Percentiles rank a stretch among this genome's conserved stretches.
phyloP scores from a whole-genome alignment of 1,140 invertebrate species.

The Drosophila miranda region DNA sequence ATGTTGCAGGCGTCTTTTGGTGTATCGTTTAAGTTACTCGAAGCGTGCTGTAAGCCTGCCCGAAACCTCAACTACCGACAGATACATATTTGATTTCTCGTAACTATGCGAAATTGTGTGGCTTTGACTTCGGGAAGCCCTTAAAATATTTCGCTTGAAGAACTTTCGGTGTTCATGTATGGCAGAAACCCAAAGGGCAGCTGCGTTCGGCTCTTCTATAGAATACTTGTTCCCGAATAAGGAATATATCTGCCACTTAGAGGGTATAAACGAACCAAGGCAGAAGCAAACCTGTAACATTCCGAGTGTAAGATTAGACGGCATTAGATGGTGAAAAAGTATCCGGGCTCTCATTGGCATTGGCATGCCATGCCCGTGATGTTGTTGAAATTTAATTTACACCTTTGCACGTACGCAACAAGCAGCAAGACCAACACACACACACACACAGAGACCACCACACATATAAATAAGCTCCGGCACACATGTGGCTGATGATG shows the following conservation, averaged over 20 bases:
- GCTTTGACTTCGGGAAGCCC: conserved; percentile 12
- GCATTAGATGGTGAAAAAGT: no score
- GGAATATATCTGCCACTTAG: no score
- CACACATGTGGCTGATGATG: conserved; percentile 41
- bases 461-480: conserved; percentile 21
- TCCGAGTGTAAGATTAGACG: not conserved
- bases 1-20: no score
- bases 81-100: conserved; percentile 10
- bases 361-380: conserved; percentile 61
- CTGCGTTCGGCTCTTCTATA: no score
- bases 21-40: conserved; percentile 12
- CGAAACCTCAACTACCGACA: not conserved
- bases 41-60: not conserved
- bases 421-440: conserved; percentile 28
- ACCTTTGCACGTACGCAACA: conserved; percentile 69
- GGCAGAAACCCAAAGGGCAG: no score
- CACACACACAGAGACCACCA: conserved; percentile 11
- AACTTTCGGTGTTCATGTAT: conserved; percentile 3
- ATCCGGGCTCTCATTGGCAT: conserved; percentile 20
- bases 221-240: no score
- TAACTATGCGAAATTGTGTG: no score
- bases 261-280: no score
- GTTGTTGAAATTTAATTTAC: conserved; percentile 76
- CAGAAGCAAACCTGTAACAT: no score
- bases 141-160: not conserved